These are phyloP conservation scores for Aspidiotus rigidus DNA, from an alignment of 2,888 invertebrate genomes.

Conservation along the genomic window DNA sequence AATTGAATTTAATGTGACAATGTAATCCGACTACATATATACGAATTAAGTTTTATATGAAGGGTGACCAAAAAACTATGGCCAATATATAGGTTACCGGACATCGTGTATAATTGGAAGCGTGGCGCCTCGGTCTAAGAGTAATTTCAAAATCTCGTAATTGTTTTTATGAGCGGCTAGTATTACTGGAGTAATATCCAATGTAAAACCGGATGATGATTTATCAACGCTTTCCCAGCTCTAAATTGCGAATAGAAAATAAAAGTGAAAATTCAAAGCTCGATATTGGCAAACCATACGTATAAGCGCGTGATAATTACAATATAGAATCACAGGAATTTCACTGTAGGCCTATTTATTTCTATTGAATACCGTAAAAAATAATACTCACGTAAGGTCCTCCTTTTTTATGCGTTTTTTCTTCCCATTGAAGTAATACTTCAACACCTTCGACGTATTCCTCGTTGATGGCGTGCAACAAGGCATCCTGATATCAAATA, in stretches of 20 bases:
- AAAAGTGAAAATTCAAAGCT: too few species aligned
- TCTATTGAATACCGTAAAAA: not conserved
- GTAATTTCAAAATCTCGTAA: slow-evolving; percentile 90
- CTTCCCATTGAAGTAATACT: slow-evolving; percentile 81
- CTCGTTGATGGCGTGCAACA: slow-evolving; percentile 93
- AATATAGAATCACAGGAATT: too few species aligned
- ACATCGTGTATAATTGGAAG: slow-evolving; percentile 87
- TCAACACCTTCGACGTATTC: slow-evolving; percentile 98
- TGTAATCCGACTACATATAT: not conserved
- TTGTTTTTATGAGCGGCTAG: slow-evolving; percentile 93
- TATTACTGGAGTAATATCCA: slow-evolving; percentile 90
- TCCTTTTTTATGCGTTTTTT: slow-evolving; percentile 63
- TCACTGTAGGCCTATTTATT: not conserved
- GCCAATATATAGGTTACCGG: slow-evolving; percentile 49
- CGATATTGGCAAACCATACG: too few species aligned
- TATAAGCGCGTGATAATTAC: too few species aligned
- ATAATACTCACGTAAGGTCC: slow-evolving; percentile 62
- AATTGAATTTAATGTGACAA: not conserved
- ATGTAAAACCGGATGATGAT: slow-evolving; percentile 75
- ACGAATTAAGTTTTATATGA: not conserved
- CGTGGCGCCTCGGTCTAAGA: slow-evolving; percentile 84
- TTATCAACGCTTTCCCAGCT: slow-evolving; percentile 79
- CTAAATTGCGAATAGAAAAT: slow-evolving; percentile 43
- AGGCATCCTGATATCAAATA: slow-evolving; percentile 57
- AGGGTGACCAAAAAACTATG: too few species aligned